Base-by-base conservation (phyloP, 2,797 vertebrate genomes). In the Labroides dimidiatus region DNA sequence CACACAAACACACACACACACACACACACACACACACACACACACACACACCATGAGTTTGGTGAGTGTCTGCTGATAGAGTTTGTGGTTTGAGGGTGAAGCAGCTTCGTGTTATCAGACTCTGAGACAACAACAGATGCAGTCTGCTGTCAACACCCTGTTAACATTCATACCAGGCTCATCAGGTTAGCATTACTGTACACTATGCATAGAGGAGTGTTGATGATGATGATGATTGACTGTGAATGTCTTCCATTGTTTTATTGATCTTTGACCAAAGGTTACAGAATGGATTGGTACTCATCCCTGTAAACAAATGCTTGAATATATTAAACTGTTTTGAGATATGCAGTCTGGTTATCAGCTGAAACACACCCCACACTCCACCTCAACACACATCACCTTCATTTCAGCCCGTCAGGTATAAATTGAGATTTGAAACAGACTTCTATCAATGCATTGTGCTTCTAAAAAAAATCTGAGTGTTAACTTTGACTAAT, bases 221-320 rank as follows among this genome's bases (percentile, higher is more conserved):
- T 62, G 6, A 14, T n/a, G 30, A 27, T 27, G 30, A 27, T 27
- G 24, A 33, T 33, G 47, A 14, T 43, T 20, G 43, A 27, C 51
- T 62, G 48, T 65, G 56, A 65, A 55, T 53, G 44, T 71, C 19
- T 19, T 33, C 17, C 24, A 61, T 17, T 55, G 41, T 19, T 33
- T 23, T 30, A 14, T 19, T 43, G 33, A 52, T 37, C 75, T 66
- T 70, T 23, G 69, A 84, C 77, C 80, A 86, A 86, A 83, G 75
- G 50, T 69, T 65, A 74, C 50, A 30, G 4, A 59, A 20, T 42
- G 19, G n/a, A 68, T 56, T 23, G 41, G 11, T 45, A 14, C 39
- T 61, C 6, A 47, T 47, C n/a, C 15, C n/a, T 52, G 17, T 43
- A 33, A 42, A 36, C 48, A 37, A 47, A 63, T 19, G 19, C 1